Evolutionary conservation across 2,888 invertebrate genomes (phyloP), one percentile per base, ranked within the genome.

Genomic region (Eupithecia subumbrata): DNA sequence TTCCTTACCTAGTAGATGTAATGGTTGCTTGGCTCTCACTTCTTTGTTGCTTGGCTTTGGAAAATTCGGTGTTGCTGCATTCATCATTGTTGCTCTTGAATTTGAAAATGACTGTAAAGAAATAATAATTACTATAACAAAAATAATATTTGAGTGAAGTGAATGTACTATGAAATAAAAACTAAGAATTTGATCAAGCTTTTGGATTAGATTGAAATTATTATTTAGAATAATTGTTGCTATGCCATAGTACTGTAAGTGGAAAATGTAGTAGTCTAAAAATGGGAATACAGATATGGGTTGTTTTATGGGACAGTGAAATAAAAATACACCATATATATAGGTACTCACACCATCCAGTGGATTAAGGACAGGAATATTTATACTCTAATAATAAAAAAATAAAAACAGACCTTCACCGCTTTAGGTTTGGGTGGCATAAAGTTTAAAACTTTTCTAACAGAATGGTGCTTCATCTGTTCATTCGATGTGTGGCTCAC

Each of bases 381-480:
- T 8, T n/a, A 2, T 3, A 4, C n/a, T n/a, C n/a, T n/a, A 11
- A n/a, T n/a, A n/a, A 52, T 22, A 22, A 45, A 73, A 52, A 60
- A 63, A 67, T 72, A 63, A 63, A 74, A 68, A 76, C 78, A 78
- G 64, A 74, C 74, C 74, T 52, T 76, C 56, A 71, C 56, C 7
- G 67, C 64, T 68, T 75, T 77, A 9, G 87, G 83, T 76, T 87
- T 90, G 2, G 88, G 80, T 76, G 85, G 82, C 78, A 91, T 91
- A 82, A 93, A 93, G 75, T 92, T 88, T 0, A 94, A 86, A n/a
- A 90, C 88, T 89, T 95, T 94, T 80, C 92, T 86, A 2, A 91
- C 93, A 72, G 90, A 81, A 79, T 88, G 88, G 73, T 88, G 79
- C 78, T 88, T 90, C 75, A 89, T 80, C 37, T 89, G 87, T 2